These are phyloP conservation scores for Argyra leucocephala DNA, from an alignment of 2,888 invertebrate species.

Conservation along the genomic window DNA sequence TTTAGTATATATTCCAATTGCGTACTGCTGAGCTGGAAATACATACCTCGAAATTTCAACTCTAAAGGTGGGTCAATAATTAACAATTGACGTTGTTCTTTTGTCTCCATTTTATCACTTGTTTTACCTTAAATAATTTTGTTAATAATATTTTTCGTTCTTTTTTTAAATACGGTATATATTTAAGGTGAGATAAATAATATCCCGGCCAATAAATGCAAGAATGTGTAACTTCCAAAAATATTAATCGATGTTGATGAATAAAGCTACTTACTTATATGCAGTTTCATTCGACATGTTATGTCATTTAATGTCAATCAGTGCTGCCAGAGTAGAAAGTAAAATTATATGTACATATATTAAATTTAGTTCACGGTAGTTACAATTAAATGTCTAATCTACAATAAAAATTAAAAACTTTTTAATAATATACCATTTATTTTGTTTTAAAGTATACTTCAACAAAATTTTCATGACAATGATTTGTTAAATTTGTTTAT, in stretches of 20 bases:
- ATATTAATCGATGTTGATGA: background rate
- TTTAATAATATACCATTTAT: no score
- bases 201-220: background rate
- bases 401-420: no score
- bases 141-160: background rate
- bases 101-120: constrained; percentile 49
- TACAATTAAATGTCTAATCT: no score
- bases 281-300: background rate
- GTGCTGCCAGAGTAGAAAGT: background rate
- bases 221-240: background rate
- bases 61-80: constrained; percentile 80
- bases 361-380: no score
- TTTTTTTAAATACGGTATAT: background rate
- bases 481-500: no score
- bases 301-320: background rate
- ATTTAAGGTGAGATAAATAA: background rate
- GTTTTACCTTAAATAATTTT: background rate
- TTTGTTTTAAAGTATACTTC: no score
- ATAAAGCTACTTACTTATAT: background rate
- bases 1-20: no score
- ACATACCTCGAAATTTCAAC: constrained; percentile 78
- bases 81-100: constrained; percentile 60
- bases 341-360: no score
- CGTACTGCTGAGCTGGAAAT: background rate
- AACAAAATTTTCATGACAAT: no score